These are phyloP conservation scores for Adoxophyes honmai DNA, from an alignment of 1,140 invertebrate genomes.

Conservation along the genomic window DNA sequence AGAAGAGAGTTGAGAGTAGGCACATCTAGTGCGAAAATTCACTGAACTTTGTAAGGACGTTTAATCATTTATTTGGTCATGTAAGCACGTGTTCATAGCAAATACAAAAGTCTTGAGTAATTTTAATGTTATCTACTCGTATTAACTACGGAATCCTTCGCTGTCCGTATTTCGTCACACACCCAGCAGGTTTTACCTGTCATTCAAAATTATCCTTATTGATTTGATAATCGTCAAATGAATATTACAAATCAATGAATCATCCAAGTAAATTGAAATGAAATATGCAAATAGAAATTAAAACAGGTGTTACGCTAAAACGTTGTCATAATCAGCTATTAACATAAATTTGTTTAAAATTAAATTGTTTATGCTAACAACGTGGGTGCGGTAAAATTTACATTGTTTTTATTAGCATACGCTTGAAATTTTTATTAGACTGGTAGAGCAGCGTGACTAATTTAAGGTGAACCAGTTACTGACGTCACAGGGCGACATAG, in stretches of 20 bases:
- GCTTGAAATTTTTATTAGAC: constrained; percentile 9
- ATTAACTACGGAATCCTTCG: no score
- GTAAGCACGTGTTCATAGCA: no score
- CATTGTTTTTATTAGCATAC: constrained; percentile 12
- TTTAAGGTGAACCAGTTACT: constrained; percentile 9
- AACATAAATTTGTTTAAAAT: constrained; percentile 47
- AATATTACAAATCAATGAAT: constrained; percentile 43
- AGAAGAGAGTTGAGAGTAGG: no score
- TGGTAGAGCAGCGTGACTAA: constrained; percentile 7
- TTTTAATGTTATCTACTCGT: no score
- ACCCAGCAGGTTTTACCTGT: no score
- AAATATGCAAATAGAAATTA: constrained; percentile 42
- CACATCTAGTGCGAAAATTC: no score
- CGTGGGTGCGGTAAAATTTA: constrained; percentile 16
- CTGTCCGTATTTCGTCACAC: no score
- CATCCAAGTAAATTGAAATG: constrained; percentile 32
- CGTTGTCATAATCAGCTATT: constrained; percentile 40
- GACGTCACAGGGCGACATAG: constrained; percentile 37
- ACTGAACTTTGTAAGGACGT: no score
- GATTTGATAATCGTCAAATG: constrained; percentile 29
- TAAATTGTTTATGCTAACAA: constrained; percentile 41
- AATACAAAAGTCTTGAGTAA: no score
- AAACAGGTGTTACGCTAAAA: constrained; percentile 43
- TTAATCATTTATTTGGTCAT: no score
- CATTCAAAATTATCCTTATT: no score